A percentile compares a stretch with the other conserved stretches of the same genome.
Evolutionary conservation across 2,797 vertebrate genomes (phyloP).

Genomic region (Gambusia yucatana): DNA sequence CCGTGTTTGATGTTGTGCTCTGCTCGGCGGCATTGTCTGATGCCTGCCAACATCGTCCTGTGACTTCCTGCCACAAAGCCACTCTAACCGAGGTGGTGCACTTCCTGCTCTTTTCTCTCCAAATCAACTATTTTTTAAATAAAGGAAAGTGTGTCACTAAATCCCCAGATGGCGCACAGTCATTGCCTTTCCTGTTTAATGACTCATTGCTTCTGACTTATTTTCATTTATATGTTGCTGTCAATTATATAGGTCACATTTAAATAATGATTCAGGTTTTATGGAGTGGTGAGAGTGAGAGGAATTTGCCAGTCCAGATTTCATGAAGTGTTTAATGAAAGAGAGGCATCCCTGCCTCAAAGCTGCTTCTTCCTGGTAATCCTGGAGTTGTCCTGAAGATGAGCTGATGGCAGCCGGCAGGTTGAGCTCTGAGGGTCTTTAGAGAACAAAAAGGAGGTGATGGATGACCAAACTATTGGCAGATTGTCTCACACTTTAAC

Average conservation of each 20-base stretch:
- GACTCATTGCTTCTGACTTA: conserved; percentile 51
- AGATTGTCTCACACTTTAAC: conserved; percentile 59
- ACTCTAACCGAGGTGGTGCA: conserved; percentile 73
- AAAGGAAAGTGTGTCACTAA: conserved; percentile 82
- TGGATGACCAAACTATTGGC: conserved; percentile 57
- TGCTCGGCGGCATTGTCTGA: conserved; percentile 70
- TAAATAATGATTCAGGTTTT: conserved; percentile 35
- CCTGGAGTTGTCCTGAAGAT: conserved; percentile 41
- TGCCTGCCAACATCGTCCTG: conserved; percentile 76
- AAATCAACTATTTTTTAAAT: conserved; percentile 86
- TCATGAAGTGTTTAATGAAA: conserved; percentile 27
- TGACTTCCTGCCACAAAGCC: conserved; percentile 80
- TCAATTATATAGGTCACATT: conserved; percentile 48
- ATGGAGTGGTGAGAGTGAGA: not conserved
- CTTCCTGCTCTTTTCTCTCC: conserved; percentile 71
- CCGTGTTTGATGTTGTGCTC: conserved; percentile 79
- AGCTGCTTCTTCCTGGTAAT: conserved; percentile 29
- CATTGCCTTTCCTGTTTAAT: conserved; percentile 73
- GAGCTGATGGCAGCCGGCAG: conserved; percentile 43
- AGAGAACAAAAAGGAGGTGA: conserved; percentile 59
- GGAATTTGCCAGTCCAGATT: conserved; percentile 33
- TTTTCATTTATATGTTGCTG: conserved; percentile 47
- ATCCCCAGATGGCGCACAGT: conserved; percentile 52
- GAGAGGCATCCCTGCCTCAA: conserved; percentile 23
- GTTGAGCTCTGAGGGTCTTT: conserved; percentile 4